Percentiles rank a stretch among this genome's conserved stretches.
Evolutionary conservation across 2,797 vertebrate genomes (phyloP).

Genomic region (Gephyroberyx darwinii): DNA sequence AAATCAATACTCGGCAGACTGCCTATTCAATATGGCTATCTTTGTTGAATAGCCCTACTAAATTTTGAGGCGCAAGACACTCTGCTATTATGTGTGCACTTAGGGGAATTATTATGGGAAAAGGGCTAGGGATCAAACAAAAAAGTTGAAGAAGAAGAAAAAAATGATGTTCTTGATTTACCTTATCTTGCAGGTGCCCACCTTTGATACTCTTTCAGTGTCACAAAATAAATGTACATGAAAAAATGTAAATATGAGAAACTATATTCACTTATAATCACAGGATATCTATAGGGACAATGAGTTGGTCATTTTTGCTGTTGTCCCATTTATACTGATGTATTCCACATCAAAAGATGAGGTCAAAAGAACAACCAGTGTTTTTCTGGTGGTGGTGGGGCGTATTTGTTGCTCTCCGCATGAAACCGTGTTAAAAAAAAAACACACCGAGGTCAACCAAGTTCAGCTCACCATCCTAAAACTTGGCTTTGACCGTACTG

Average conservation of each 20-base stretch:
- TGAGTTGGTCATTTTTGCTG: not conserved
- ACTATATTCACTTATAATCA: conserved; percentile 27
- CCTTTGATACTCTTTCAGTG: conserved; percentile 33
- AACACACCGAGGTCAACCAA: not conserved
- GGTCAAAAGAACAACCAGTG: conserved; percentile 3
- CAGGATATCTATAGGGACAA: conserved; percentile 7
- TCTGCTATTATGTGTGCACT: conserved; percentile 46
- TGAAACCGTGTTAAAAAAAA: conserved; percentile 6
- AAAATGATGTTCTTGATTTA: conserved; percentile 35
- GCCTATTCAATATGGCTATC: conserved; percentile 34
- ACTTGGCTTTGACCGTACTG: not conserved
- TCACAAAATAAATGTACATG: conserved; percentile 44
- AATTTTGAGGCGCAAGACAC: conserved; percentile 53
- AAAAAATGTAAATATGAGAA: conserved; percentile 10
- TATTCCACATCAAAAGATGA: conserved; percentile 23
- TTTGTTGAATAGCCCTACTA: conserved; percentile 40
- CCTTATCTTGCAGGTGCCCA: conserved; percentile 36
- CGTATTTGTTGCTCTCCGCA: not conserved
- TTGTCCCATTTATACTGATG: conserved; percentile 1
- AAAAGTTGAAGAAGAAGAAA: conserved; percentile 11
- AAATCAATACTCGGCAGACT: conserved; percentile 47
- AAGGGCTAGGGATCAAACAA: conserved; percentile 50
- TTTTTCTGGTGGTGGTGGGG: not conserved
- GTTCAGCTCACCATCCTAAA: not conserved
- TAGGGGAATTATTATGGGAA: conserved; percentile 47